phyloP scores from a whole-genome alignment of 2,888 invertebrate genomes.

The Parelbella ahira region DNA sequence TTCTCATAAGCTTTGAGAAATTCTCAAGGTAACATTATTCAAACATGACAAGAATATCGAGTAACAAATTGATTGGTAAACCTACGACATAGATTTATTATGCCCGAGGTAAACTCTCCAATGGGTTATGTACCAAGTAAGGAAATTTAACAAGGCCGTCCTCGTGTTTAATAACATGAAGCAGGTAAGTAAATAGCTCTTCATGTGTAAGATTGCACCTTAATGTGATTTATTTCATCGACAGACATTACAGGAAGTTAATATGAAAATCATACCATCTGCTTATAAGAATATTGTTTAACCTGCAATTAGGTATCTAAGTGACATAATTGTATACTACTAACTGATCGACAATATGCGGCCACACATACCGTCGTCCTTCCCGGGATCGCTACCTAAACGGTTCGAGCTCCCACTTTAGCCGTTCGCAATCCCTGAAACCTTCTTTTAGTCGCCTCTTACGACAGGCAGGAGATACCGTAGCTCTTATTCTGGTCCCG shows the following conservation, averaged over 20 bases:
- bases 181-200: not conserved
- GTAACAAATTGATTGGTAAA: conserved; percentile 44
- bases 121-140: conserved; percentile 8
- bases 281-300: too few species aligned
- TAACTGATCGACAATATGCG: too few species aligned
- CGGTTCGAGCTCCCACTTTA: too few species aligned
- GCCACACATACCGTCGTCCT: too few species aligned
- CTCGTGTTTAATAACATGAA: not conserved
- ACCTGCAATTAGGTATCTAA: too few species aligned
- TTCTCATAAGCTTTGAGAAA: conserved; percentile 44
- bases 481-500: too few species aligned
- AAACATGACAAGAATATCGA: conserved; percentile 45
- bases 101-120: conserved; percentile 33
- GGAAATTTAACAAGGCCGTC: conserved; percentile 8
- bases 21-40: conserved; percentile 39
- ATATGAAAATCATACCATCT: too few species aligned
- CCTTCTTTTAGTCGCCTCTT: too few species aligned
- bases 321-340: too few species aligned
- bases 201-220: not conserved
- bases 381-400: too few species aligned
- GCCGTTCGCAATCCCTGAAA: too few species aligned
- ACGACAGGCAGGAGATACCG: too few species aligned
- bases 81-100: conserved; percentile 40
- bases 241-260: not conserved
- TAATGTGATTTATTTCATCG: not conserved